Evolutionary conservation across 2,797 vertebrate species (phyloP).

Genomic region (Mycteria americana): DNA sequence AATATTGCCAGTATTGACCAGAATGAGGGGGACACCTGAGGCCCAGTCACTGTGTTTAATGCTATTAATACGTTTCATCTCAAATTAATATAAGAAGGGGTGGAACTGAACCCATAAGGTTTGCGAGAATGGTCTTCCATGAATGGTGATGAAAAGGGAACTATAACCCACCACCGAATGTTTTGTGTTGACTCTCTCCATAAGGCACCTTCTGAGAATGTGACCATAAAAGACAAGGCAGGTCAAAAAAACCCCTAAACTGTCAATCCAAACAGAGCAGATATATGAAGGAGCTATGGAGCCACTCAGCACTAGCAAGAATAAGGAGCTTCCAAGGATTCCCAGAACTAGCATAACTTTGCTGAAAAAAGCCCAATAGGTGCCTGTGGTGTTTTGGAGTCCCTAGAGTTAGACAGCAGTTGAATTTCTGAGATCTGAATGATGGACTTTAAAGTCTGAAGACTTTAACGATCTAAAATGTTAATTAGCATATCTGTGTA

Average conservation of each 20-base stretch:
- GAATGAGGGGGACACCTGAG: neutral
- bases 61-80: neutral
- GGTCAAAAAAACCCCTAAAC: rapidly evolving
- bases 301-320: neutral
- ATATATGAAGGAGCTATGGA: neutral
- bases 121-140: neutral
- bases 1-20: neutral
- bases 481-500: neutral
- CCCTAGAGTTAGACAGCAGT: neutral
- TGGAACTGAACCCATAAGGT: neutral
- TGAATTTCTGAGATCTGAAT: neutral
- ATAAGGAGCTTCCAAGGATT: neutral
- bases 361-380: neutral
- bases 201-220: neutral
- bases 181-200: neutral
- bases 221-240: neutral
- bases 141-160: neutral
- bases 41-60: neutral
- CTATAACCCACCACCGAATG: neutral
- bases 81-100: neutral
- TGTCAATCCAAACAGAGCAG: neutral
- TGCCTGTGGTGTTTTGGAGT: neutral
- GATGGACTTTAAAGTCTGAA: neutral
- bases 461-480: neutral
- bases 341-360: neutral